Conservation (phyloP, 2,797 vertebrate genomes). For the Phylloscopus collybita region DNA sequence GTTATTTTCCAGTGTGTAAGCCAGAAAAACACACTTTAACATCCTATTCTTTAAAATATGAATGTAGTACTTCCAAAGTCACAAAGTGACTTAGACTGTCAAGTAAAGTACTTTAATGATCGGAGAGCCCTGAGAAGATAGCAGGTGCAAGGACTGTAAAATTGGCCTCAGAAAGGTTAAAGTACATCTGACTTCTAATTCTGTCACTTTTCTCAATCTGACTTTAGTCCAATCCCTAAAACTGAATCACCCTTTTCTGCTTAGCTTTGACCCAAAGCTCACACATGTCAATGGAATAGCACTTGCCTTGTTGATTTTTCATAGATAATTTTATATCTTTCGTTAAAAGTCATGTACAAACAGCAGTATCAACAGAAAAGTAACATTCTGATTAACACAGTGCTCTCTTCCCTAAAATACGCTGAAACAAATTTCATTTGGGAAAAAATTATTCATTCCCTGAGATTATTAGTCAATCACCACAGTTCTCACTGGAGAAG, state of each 20-base stretch:
- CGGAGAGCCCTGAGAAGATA: neutral
- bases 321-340: neutral
- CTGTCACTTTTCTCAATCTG: neutral
- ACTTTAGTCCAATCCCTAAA: neutral
- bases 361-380: neutral
- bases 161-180: neutral
- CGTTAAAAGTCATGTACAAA: neutral
- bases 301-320: neutral
- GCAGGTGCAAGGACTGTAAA: neutral
- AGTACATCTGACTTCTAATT: neutral
- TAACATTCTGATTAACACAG: neutral
- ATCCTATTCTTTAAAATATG: neutral
- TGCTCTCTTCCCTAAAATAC: neutral
- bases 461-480: neutral
- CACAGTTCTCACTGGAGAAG: neutral
- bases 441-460: neutral
- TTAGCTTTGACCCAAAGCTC: neutral
- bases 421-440: neutral
- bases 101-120: neutral
- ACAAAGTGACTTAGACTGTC: neutral
- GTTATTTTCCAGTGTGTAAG: neutral
- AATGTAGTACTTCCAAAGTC: neutral
- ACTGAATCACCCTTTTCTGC: neutral
- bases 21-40: neutral
- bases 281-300: neutral